Conservation (phyloP, 1,140 invertebrate genomes). For the Colletes gigas region DNA sequence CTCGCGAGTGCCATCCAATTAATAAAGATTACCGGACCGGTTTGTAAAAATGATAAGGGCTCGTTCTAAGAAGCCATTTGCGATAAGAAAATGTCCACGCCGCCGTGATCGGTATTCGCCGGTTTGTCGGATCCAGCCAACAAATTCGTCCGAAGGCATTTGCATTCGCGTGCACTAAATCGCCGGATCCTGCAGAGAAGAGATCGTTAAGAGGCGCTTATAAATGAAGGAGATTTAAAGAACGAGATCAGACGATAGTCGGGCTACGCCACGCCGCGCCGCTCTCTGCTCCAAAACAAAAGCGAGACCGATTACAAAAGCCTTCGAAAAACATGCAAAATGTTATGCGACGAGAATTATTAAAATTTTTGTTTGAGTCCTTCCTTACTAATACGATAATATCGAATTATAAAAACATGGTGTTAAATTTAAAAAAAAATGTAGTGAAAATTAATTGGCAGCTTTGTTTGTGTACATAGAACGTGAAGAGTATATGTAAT, state of each 20-base stretch:
- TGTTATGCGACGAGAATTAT: conserved; percentile 24
- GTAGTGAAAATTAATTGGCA: no score
- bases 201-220: conserved; percentile 68
- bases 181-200: conserved; percentile 58
- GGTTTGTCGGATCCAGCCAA: conserved; percentile 57
- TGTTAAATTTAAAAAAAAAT: no score
- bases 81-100: conserved; percentile 57
- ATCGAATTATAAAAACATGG: no score
- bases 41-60: conserved; percentile 63
- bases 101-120: conserved; percentile 53
- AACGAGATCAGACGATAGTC: conserved; percentile 62
- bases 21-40: conserved; percentile 62
- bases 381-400: no score
- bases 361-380: conserved; percentile 11
- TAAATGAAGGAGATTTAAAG: conserved; percentile 69
- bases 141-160: conserved; percentile 64
- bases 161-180: conserved; percentile 68
- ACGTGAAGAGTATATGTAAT: no score
- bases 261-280: conserved; percentile 36
- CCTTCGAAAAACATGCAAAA: conserved; percentile 2
- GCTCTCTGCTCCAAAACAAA: conserved; percentile 29
- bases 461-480: no score
- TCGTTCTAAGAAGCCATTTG: conserved; percentile 58
- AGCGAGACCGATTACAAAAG: conserved; percentile 36
- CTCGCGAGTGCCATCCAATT: conserved; percentile 53